These are phyloP conservation scores for Macrophya annulata DNA, from an alignment of 2,888 invertebrate species.

Conservation along the genomic window DNA sequence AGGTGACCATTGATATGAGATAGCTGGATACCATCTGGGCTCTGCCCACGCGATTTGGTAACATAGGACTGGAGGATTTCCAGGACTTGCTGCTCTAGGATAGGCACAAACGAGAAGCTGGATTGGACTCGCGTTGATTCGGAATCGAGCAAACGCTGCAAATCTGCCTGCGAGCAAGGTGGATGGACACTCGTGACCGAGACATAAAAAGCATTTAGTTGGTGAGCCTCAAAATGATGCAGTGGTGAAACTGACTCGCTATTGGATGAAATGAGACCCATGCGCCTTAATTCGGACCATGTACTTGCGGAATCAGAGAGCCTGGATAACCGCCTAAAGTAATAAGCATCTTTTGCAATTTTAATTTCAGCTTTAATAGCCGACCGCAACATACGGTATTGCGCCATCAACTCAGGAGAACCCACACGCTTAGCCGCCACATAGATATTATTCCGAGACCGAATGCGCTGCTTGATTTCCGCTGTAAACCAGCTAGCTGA, in stretches of 20 bases:
- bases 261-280: neutral
- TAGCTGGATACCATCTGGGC: neutral
- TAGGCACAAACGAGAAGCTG: neutral
- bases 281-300: neutral
- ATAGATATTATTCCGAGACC: neutral
- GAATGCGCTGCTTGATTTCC: neutral
- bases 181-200: neutral
- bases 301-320: neutral
- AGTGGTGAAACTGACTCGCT: no score
- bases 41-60: no score
- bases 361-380: neutral
- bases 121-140: neutral
- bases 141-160: neutral
- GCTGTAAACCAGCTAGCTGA: neutral
- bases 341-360: neutral
- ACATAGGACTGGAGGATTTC: no score
- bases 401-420: neutral
- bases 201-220: neutral
- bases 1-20: neutral
- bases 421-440: neutral
- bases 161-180: neutral
- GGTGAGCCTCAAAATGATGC: neutral
- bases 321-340: neutral
- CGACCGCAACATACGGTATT: neutral
- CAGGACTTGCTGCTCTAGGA: neutral